Percentiles rank a stretch among this genome's conserved stretches.
phyloP scores from a whole-genome alignment of 2,888 invertebrate species.

The Chymomyza caudatula region DNA sequence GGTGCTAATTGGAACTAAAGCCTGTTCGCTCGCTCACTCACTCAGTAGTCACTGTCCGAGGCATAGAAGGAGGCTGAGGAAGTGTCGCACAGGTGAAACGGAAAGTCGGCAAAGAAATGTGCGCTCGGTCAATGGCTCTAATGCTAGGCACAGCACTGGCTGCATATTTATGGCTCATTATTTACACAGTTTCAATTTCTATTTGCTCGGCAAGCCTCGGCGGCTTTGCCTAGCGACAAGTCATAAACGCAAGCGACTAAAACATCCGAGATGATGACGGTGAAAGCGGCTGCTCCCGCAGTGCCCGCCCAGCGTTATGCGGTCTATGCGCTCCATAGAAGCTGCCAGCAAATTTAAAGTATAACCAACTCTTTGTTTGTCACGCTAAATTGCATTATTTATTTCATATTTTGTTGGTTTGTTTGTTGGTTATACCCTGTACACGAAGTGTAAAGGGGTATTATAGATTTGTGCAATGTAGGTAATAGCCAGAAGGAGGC shows the following conservation, averaged over 20 bases:
- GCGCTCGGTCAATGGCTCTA: constrained; percentile 43
- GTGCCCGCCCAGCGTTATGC: background rate
- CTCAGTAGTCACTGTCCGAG: background rate
- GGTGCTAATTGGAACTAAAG: constrained; percentile 47
- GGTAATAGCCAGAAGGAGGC: too few species aligned
- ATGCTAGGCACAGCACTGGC: constrained; percentile 24
- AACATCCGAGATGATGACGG: constrained; percentile 50
- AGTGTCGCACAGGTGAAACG: constrained; percentile 18
- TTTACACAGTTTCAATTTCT: constrained; percentile 68
- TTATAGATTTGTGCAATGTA: too few species aligned
- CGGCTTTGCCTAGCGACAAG: constrained; percentile 24
- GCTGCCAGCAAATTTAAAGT: background rate
- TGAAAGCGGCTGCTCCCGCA: constrained; percentile 30
- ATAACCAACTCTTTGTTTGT: constrained; percentile 15
- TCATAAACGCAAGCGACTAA: constrained; percentile 44
- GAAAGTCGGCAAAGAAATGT: constrained; percentile 24
- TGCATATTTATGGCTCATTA: constrained; percentile 73
- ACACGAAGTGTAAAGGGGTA: too few species aligned
- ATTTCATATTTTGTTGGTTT: constrained; percentile 32
- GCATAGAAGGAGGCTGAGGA: constrained; percentile 12
- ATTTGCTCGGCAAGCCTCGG: constrained; percentile 46
- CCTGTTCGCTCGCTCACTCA: background rate
- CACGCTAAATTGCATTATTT: constrained; percentile 29
- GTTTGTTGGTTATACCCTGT: too few species aligned
- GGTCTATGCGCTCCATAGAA: background rate